These are phyloP conservation scores for Patella depressa DNA, from an alignment of 2,888 invertebrate genomes.

Conservation along the genomic window DNA sequence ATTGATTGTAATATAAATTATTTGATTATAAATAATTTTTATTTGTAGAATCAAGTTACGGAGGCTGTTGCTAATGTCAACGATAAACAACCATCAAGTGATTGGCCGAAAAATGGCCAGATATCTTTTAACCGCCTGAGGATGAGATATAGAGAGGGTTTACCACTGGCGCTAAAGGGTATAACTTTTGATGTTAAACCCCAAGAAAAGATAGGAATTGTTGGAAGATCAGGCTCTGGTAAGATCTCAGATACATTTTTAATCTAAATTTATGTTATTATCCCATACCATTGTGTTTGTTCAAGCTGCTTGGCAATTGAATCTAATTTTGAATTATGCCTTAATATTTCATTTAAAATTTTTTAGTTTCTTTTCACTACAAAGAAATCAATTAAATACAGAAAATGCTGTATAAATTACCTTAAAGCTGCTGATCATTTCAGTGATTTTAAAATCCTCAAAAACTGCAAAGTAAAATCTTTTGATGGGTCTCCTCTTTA, in stretches of 20 bases:
- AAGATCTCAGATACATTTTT: constrained; percentile 25
- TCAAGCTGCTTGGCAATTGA: too few relatives aligned
- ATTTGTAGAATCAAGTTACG: constrained; percentile 55
- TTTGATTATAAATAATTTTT: neutral
- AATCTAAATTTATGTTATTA: neutral
- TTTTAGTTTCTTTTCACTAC: too few relatives aligned
- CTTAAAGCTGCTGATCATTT: too few relatives aligned
- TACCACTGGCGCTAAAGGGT: constrained; percentile 73
- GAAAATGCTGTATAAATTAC: too few relatives aligned
- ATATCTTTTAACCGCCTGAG: constrained; percentile 60
- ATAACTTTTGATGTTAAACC: constrained; percentile 75
- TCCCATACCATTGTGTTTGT: neutral
- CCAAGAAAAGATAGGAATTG: constrained; percentile 77
- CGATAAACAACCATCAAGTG: constrained; percentile 62
- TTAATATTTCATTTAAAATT: too few relatives aligned
- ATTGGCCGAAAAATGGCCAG: constrained; percentile 65
- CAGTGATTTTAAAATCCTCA: too few relatives aligned
- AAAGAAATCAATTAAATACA: too few relatives aligned
- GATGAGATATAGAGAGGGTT: constrained; percentile 61
- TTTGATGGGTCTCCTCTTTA: too few relatives aligned
- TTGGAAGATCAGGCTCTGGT: constrained; percentile 76
- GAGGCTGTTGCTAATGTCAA: constrained; percentile 63
- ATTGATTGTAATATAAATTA: neutral
- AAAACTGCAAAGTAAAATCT: too few relatives aligned
- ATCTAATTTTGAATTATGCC: too few relatives aligned